Conservation (phyloP, 2,888 invertebrate genomes). For the Dynastes tityus region DNA sequence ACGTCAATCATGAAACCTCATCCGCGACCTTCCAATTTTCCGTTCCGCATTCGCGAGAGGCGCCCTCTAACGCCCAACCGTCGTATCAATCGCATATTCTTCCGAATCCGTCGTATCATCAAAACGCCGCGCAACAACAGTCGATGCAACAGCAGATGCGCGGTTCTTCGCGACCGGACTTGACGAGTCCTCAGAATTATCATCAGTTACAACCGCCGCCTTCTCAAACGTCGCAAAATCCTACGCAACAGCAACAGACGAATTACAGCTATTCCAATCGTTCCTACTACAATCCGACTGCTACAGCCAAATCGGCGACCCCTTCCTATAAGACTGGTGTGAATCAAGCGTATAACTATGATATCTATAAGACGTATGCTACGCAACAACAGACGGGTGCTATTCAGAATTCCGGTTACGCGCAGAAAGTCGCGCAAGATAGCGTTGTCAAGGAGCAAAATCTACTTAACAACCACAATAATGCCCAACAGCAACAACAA, state of each 20-base stretch:
- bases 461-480: slow-evolving; percentile 15
- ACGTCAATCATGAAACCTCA: slow-evolving; percentile 48
- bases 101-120: slow-evolving; percentile 56
- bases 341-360: slow-evolving; percentile 52
- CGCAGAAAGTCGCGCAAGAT: slow-evolving; percentile 3
- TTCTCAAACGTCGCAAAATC: slow-evolving; percentile 53
- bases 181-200: slow-evolving; percentile 40
- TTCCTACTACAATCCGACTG: slow-evolving; percentile 48
- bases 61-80: slow-evolving; percentile 53
- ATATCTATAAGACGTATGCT: slow-evolving; percentile 41
- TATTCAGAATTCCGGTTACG: slow-evolving; percentile 14
- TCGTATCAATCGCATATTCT: slow-evolving; percentile 59
- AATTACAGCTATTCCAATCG: slow-evolving; percentile 49
- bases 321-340: slow-evolving; percentile 50
- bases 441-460: slow-evolving; percentile 24
- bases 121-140: slow-evolving; percentile 58
- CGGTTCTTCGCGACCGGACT: slow-evolving; percentile 46
- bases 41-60: slow-evolving; percentile 51
- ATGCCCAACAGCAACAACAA: neutral
- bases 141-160: slow-evolving; percentile 10
- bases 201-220: slow-evolving; percentile 51
- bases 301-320: slow-evolving; percentile 30
- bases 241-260: slow-evolving; percentile 55
- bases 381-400: slow-evolving; percentile 12
- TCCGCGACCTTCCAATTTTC: slow-evolving; percentile 53